Base-by-base conservation (phyloP, 1,140 invertebrate genomes). In the Brachionus paranguensis region DNA sequence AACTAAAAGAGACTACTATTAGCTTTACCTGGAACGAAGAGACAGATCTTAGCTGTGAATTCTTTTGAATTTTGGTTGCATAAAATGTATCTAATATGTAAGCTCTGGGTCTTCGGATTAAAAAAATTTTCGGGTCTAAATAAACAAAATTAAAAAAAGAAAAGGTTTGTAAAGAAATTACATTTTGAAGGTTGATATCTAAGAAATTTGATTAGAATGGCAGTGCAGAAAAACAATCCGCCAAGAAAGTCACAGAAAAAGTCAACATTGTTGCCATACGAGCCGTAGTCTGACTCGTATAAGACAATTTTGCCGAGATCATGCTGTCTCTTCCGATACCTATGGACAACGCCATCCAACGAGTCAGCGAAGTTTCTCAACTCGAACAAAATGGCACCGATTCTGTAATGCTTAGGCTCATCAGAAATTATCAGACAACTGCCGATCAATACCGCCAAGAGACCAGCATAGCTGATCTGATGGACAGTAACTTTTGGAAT, bases 171-270 rank as follows among this genome's bases (percentile, higher is more conserved):
- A 2, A 33, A 33, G 3, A 33, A 33, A 4, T 53, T 50, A 76
- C 72, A 24, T 53, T 76, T 76, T 76, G 24, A 50, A 3, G 72
- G 24, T 24, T 24, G 24, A 76, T 76, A 20, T 50, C 33, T 76
- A 3, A 76, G 29, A 50, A 76, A 76, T 76, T 76, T 76, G 12
- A 76, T 76, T 50, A 76, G 12, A 76, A 76, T 76, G 27, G 45
- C 72, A 27, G 27, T 50, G 27, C 72, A 76, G 12, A 76, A 53
- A 76, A 76, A 76, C 5, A 29, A 3, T 12, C 72, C 72, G 27
- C 43, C 45, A 47, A 76, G 20, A 12, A 43, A 43, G n/a, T 76
- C 72, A 76, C 72, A 76, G 14, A 76, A 29, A 8, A 76, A 43
- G 27, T 76, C 72, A 12, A 76, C 72, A 76, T 53, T 76, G 33